These are phyloP conservation scores for Alethe castanea DNA, from an alignment of 2,113 vertebrate genomes.

Conservation along the genomic window DNA sequence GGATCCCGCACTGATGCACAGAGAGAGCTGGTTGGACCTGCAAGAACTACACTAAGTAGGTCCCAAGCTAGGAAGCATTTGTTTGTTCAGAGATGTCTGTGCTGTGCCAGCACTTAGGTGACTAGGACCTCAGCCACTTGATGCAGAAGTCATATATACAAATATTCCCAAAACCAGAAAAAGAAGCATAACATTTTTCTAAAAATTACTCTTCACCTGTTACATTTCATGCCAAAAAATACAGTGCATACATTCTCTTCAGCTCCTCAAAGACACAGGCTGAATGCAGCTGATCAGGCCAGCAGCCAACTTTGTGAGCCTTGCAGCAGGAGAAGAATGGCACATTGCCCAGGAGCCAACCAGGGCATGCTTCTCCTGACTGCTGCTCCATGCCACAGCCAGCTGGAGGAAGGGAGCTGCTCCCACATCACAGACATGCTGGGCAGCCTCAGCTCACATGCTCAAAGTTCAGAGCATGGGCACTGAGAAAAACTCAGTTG, in stretches of 20 bases:
- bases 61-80: background rate
- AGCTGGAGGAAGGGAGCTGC: background rate
- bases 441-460: background rate
- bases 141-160: background rate
- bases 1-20: background rate
- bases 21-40: background rate
- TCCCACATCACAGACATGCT: background rate
- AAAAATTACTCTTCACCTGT: background rate
- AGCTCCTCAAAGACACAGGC: background rate
- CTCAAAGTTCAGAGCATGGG: background rate
- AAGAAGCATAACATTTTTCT: background rate
- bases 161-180: background rate
- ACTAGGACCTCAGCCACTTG: background rate
- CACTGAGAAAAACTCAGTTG: background rate
- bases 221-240: background rate
- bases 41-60: background rate
- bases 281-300: background rate
- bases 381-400: background rate
- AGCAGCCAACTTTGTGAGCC: background rate
- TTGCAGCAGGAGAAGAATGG: background rate
- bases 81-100: background rate
- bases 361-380: fast-evolving
- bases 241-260: background rate
- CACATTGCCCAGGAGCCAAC: background rate
- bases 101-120: background rate